phyloP scores from a whole-genome alignment of 2,888 invertebrate species.

The Hirtodrosophila confusa region DNA sequence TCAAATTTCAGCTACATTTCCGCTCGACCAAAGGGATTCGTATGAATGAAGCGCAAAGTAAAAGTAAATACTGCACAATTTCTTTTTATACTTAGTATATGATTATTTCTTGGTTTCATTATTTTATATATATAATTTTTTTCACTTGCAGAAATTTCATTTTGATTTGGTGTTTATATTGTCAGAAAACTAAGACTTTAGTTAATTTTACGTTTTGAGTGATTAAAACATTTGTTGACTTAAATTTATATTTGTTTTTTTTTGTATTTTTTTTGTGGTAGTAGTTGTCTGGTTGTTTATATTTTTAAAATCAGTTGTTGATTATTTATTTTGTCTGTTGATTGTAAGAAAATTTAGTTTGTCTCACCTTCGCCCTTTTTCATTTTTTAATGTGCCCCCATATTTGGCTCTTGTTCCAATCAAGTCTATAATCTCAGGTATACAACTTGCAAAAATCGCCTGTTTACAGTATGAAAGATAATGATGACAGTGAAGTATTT shows the following conservation, averaged over 20 bases:
- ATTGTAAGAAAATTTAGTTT: conserved; percentile 76
- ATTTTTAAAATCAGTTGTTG: conserved; percentile 55
- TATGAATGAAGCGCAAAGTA: conserved; percentile 77
- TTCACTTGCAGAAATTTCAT: conserved; percentile 79
- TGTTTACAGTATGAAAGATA: conserved; percentile 85
- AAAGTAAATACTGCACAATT: conserved; percentile 61
- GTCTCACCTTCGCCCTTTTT: conserved; percentile 99
- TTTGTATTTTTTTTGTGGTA: conserved; percentile 58
- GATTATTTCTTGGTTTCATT: conserved; percentile 4
- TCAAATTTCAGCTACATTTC: conserved; percentile 79
- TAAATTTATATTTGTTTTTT: conserved; percentile 63
- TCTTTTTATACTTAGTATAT: conserved; percentile 10
- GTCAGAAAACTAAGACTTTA: conserved; percentile 55
- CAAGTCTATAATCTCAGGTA: conserved; percentile 99
- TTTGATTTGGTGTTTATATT: conserved; percentile 83
- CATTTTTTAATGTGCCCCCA: conserved; percentile 99
- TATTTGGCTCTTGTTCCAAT: conserved; percentile 99
- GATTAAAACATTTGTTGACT: conserved; percentile 59
- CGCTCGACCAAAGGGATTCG: conserved; percentile 50
- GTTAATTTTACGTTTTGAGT: conserved; percentile 48
- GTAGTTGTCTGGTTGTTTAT: conserved; percentile 59
- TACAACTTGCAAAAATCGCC: conserved; percentile 99
- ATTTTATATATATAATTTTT: neutral
- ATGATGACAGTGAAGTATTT: conserved; percentile 81
- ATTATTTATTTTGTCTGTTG: conserved; percentile 69